Percentiles rank a stretch among this genome's conserved stretches.
Conservation (phyloP, 2,888 invertebrate species). For the Heliothis peltigera region DNA sequence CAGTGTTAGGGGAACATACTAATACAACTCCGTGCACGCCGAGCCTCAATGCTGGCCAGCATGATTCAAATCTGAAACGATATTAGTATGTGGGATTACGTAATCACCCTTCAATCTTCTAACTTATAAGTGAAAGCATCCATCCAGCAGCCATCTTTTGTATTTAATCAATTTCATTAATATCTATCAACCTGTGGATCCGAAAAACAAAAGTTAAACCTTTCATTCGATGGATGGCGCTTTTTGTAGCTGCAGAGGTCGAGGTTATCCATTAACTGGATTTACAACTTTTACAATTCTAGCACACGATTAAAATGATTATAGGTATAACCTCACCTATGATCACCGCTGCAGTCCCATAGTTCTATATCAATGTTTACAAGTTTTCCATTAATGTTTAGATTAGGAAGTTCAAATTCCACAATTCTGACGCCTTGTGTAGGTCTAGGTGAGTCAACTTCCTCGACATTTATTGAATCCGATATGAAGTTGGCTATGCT, state of each 20-base stretch:
- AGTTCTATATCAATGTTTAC: slow-evolving; percentile 93
- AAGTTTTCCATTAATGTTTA: slow-evolving; percentile 90
- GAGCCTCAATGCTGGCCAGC: slow-evolving; percentile 93
- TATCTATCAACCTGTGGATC: slow-evolving; percentile 20
- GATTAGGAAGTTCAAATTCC: slow-evolving; percentile 92
- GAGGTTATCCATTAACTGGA: not conserved
- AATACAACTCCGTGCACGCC: slow-evolving; percentile 93
- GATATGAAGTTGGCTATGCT: slow-evolving; percentile 92
- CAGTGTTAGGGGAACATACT: slow-evolving; percentile 90
- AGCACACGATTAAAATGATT: not conserved
- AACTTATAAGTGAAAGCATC: slow-evolving; percentile 20
- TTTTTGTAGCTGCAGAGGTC: slow-evolving; percentile 25
- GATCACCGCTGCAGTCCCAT: slow-evolving; percentile 95
- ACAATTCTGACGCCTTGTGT: slow-evolving; percentile 94
- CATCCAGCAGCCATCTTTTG: not conserved
- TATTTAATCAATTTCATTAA: slow-evolving; percentile 2
- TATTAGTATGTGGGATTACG: not conserved
- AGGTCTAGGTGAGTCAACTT: slow-evolving; percentile 90
- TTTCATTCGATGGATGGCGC: slow-evolving; percentile 53
- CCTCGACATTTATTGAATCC: slow-evolving; percentile 91
- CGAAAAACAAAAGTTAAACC: slow-evolving; percentile 20
- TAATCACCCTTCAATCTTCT: no score
- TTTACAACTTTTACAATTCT: not conserved
- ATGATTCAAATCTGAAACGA: slow-evolving; percentile 91
- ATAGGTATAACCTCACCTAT: slow-evolving; percentile 85